These are phyloP conservation scores for Lates calcarifer DNA, from an alignment of 2,113 vertebrate genomes.

Conservation along the genomic window DNA sequence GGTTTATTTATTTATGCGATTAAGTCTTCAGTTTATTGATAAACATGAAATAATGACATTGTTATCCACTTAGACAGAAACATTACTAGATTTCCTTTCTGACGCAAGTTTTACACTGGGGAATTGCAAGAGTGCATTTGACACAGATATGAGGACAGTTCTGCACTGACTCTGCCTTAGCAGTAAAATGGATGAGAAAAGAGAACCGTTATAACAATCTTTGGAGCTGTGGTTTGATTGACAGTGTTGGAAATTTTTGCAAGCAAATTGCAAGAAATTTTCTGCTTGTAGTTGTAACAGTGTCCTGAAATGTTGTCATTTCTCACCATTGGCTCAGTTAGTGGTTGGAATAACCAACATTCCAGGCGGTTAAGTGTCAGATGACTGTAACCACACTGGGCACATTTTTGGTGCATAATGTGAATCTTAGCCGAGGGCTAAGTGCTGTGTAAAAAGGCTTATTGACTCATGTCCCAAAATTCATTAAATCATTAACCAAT, in stretches of 20 bases:
- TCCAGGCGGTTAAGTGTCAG: neutral
- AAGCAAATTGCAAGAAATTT: neutral
- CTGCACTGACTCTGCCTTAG: neutral
- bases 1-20: conserved; percentile 6
- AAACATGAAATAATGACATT: conserved; percentile 4
- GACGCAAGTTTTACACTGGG: conserved; percentile 45
- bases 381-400: neutral
- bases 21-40: neutral
- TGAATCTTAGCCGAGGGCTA: conserved; percentile 15
- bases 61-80: neutral
- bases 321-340: neutral
- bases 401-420: conserved; percentile 4
- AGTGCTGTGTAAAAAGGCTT: neutral
- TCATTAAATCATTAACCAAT: conserved; percentile 41
- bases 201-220: neutral
- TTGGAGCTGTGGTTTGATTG: neutral
- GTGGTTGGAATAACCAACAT: neutral
- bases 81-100: conserved; percentile 24
- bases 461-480: conserved; percentile 39
- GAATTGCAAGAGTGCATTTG: conserved; percentile 5
- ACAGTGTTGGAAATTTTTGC: neutral
- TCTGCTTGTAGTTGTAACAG: neutral
- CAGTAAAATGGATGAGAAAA: neutral
- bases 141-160: conserved; percentile 5
- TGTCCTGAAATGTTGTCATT: neutral